These are phyloP conservation scores for Megalurothrips usitatus DNA, from an alignment of 2,888 invertebrate species.

Conservation along the genomic window DNA sequence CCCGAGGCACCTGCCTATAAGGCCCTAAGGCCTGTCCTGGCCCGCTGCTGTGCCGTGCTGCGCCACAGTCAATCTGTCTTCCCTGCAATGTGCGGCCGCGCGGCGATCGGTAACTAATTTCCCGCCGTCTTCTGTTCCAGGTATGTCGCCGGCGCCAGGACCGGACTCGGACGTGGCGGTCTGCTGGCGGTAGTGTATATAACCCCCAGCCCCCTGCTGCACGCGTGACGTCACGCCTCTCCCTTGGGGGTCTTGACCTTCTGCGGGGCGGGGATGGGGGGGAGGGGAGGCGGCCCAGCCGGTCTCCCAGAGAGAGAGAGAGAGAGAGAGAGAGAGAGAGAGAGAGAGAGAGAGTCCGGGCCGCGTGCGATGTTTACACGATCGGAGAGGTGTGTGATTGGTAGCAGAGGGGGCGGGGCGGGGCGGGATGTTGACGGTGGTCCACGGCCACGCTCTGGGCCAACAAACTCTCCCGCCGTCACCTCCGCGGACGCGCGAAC, in stretches of 20 bases:
- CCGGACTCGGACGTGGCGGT: neutral
- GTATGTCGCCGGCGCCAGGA: neutral
- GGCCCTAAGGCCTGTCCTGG: too few species aligned
- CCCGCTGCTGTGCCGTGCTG: neutral
- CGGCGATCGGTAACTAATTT: neutral
- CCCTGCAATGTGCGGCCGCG: neutral
- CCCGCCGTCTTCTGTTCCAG: neutral
- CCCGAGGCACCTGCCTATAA: neutral
- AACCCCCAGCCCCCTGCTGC: neutral
- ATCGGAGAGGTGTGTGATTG: slow-evolving; percentile 5
- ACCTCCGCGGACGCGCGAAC: too few species aligned
- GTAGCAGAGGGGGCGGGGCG: neutral
- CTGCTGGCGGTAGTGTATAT: neutral
- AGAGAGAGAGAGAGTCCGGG: neutral
- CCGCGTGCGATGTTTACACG: slow-evolving; percentile 3
- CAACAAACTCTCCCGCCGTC: too few species aligned
- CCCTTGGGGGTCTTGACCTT: neutral
- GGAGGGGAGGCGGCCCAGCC: neutral
- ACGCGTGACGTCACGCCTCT: too few species aligned
- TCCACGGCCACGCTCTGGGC: neutral
- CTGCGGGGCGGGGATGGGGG: neutral
- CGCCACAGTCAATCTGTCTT: neutral
- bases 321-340: too few species aligned
- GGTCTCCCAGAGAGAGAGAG: neutral
- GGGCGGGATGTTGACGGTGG: too few species aligned